These are phyloP conservation scores for Zalophus californianus DNA, from an alignment of 2,797 vertebrate genomes.

Conservation along the genomic window DNA sequence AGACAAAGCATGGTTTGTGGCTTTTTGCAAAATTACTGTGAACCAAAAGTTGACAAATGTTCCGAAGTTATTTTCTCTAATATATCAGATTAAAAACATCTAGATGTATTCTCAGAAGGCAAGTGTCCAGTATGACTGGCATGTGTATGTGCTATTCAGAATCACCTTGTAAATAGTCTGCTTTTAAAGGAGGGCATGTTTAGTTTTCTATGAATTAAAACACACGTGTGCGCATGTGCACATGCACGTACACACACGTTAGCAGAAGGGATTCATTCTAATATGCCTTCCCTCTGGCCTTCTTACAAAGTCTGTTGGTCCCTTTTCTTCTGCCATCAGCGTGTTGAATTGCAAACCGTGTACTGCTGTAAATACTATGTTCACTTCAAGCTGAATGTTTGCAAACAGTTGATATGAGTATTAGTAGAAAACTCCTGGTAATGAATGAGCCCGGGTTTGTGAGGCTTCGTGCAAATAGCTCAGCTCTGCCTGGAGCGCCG, in stretches of 20 bases:
- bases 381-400: slow-evolving; percentile 72
- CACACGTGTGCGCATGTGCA: not conserved
- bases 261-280: slow-evolving; percentile 48
- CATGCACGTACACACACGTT: not conserved
- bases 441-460: not conserved
- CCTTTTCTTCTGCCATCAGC: slow-evolving; percentile 53
- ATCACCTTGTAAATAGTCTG: slow-evolving; percentile 67
- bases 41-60: slow-evolving; percentile 66
- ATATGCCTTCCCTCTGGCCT: slow-evolving; percentile 50
- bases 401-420: not conserved
- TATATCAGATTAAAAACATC: slow-evolving; percentile 46
- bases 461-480: slow-evolving; percentile 34
- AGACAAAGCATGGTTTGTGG: slow-evolving; percentile 69
- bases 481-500: not conserved
- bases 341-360: slow-evolving; percentile 57
- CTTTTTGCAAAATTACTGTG: slow-evolving; percentile 69
- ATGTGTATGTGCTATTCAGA: slow-evolving; percentile 25
- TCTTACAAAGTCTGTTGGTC: slow-evolving; percentile 33
- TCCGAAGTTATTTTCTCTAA: slow-evolving; percentile 74
- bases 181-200: slow-evolving; percentile 62
- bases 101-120: slow-evolving; percentile 17
- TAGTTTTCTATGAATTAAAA: slow-evolving; percentile 66
- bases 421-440: slow-evolving; percentile 40
- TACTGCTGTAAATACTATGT: slow-evolving; percentile 64
- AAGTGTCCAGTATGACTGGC: slow-evolving; percentile 57